phyloP scores from a whole-genome alignment of 2,888 invertebrate genomes.

The Epistrophella euchroma region DNA sequence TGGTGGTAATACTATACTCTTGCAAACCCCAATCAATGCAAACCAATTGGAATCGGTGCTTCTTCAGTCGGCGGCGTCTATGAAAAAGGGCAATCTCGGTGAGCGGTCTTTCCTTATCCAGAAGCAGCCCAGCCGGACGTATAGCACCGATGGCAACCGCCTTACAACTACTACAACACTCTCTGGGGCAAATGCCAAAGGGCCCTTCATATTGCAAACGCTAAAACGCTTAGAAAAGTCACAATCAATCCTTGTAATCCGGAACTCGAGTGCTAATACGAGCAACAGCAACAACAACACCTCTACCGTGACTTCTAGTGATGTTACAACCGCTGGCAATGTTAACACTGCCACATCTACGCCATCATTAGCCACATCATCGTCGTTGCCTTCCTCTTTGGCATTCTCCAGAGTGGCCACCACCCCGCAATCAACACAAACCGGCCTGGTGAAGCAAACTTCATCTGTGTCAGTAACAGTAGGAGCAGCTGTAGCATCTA shows the following conservation, averaged over 20 bases:
- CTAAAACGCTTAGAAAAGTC: conserved; percentile 84
- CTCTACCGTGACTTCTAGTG: conserved; percentile 76
- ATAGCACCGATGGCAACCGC: conserved; percentile 81
- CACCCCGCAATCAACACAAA: conserved; percentile 74
- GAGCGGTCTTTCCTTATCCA: conserved; percentile 70
- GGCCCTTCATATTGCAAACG: conserved; percentile 83
- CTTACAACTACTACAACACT: conserved; percentile 75
- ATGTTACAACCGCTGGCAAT: conserved; percentile 73
- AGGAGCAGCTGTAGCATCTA: conserved; percentile 70
- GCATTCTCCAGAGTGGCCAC: conserved; percentile 71
- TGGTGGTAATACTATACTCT: conserved; percentile 80
- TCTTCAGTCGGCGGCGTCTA: conserved; percentile 78
- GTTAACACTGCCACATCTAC: conserved; percentile 76
- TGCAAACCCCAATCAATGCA: conserved; percentile 83
- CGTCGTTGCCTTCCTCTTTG: conserved; percentile 70
- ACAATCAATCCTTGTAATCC: conserved; percentile 83
- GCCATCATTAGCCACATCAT: conserved; percentile 74
- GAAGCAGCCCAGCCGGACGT: conserved; percentile 80
- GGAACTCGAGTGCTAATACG: conserved; percentile 79
- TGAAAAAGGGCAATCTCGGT: conserved; percentile 77
- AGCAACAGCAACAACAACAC: conserved; percentile 77
- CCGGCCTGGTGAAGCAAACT: conserved; percentile 70
- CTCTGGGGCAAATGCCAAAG: conserved; percentile 78
- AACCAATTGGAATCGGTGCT: conserved; percentile 82
- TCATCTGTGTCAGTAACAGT: conserved; percentile 74